Base-by-base conservation (phyloP, 2,797 vertebrate genomes). In the Sphenodon punctatus region DNA sequence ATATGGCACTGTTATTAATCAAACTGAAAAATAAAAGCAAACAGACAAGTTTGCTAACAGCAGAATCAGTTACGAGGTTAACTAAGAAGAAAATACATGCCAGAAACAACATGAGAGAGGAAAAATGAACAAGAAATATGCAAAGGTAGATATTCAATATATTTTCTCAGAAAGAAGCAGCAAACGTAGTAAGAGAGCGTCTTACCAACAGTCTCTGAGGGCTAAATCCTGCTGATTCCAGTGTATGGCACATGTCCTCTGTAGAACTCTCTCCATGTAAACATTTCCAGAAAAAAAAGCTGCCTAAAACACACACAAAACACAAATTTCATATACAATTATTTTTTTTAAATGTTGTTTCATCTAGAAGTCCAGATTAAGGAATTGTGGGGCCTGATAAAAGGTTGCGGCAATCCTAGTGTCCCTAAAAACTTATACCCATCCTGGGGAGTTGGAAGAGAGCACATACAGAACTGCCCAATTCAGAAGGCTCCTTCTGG, bases 211-310 rank as follows among this genome's bases (percentile, higher is more conserved):
- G 94, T 46, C 97, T 96, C 69, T 99, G 98, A 51, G 98, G 98
- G 88, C 96, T 97, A 82, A 98, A 95, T 75, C 97, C 97, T 2
- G 97, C 96, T 39, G 96, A 95, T 89, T 98, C 97, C 67, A 99
- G 88, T 0, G 95, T 96, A 67, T 89, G 95, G 89, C 98, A 99
- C 59, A 97, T 93, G 89, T 96, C 94, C 75, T 97, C 96, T 7
- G 96, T 85, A 5, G 97, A 95, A 82, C 97, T 97, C 87, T 97
- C 96, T 30, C 98, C 97, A 89, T 94, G 96, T 70, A 99, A 93
- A 93, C 97, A 98, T 49, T 97, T 97, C 98, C 98, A 99, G 89
- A 99, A 99, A 67, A 99, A 92, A 89, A 99, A 99, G 75, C 94
- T 97, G 42, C 98, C 98, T 99, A 72, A 75, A 27, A 78, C 20